A percentile compares a stretch with the other conserved stretches of the same genome.
These are phyloP conservation scores for Diadromus collaris DNA, from an alignment of 2,888 invertebrate genomes.

Conservation along the genomic window DNA sequence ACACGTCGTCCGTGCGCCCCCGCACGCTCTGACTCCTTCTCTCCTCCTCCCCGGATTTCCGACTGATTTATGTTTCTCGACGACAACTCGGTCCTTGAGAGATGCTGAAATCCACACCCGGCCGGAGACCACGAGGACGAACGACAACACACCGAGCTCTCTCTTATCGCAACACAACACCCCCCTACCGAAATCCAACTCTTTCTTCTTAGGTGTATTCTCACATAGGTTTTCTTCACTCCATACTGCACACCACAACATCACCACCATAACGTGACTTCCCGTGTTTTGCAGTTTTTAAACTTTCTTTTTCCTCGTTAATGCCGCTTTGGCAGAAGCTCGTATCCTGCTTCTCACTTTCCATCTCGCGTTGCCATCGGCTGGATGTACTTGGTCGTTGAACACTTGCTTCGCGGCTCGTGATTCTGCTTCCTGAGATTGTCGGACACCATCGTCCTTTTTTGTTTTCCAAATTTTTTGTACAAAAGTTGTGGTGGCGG, in stretches of 20 bases:
- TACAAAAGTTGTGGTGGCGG: not conserved
- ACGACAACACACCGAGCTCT: conserved; percentile 57
- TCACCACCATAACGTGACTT: conserved; percentile 24
- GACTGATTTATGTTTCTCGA: conserved; percentile 73
- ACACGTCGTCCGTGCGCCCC: conserved; percentile 76
- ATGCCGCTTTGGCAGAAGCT: conserved; percentile 49
- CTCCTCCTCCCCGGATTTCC: conserved; percentile 25
- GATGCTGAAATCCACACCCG: conserved; percentile 73
- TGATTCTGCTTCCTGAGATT: not conserved
- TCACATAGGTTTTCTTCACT: conserved; percentile 35
- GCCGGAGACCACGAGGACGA: conserved; percentile 48
- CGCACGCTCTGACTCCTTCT: conserved; percentile 64
- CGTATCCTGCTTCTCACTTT: conserved; percentile 51
- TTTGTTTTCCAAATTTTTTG: not conserved
- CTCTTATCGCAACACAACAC: conserved; percentile 59
- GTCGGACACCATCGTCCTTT: not conserved
- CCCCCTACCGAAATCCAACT: conserved; percentile 42
- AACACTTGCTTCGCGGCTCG: not conserved
- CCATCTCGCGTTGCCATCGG: conserved; percentile 31
- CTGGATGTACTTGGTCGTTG: not conserved
- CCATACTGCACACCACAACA: conserved; percentile 23
- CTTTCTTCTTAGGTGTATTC: conserved; percentile 23
- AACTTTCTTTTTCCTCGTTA: conserved; percentile 17
- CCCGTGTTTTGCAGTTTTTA: not conserved
- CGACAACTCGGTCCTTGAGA: conserved; percentile 62